These are phyloP conservation scores for Cheilosia impressa DNA, from an alignment of 2,888 invertebrate species.

Conservation along the genomic window DNA sequence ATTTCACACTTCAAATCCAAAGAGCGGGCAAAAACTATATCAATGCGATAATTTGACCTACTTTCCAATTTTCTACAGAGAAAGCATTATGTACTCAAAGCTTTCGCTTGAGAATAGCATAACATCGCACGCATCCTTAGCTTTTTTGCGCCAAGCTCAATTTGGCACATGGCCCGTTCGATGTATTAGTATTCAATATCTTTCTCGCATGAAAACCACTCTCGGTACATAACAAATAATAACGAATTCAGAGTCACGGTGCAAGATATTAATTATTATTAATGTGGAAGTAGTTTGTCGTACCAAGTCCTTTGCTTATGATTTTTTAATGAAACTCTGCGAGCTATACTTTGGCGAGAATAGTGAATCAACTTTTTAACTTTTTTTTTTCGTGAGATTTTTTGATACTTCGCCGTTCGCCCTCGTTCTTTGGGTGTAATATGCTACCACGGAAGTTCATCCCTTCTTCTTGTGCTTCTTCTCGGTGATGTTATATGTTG, in stretches of 20 bases:
- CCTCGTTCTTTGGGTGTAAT: slow-evolving; percentile 63
- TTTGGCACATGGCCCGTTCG: slow-evolving; percentile 74
- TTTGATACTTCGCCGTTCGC: slow-evolving; percentile 53
- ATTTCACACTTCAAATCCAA: slow-evolving; percentile 31
- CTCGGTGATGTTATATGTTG: slow-evolving; percentile 60
- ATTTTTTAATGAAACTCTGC: slow-evolving; percentile 19
- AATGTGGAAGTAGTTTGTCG: slow-evolving; percentile 41
- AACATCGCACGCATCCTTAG: slow-evolving; percentile 74
- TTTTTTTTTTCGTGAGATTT: slow-evolving; percentile 34
- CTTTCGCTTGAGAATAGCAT: slow-evolving; percentile 57
- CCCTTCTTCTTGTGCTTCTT: slow-evolving; percentile 64
- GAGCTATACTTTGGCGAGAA: not conserved
- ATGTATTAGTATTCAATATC: slow-evolving; percentile 71
- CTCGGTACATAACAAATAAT: slow-evolving; percentile 63
- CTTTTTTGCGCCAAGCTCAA: slow-evolving; percentile 70
- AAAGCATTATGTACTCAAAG: slow-evolving; percentile 56
- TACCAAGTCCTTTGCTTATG: not conserved
- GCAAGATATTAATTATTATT: slow-evolving; percentile 66
- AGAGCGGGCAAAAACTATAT: slow-evolving; percentile 42
- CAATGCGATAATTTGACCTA: slow-evolving; percentile 61
- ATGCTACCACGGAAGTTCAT: slow-evolving; percentile 61
- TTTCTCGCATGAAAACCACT: slow-evolving; percentile 50
- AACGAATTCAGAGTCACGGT: slow-evolving; percentile 51
- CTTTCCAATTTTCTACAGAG: slow-evolving; percentile 54
- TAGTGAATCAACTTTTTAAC: slow-evolving; percentile 4